Percentiles rank a stretch among this genome's conserved stretches.
These are phyloP conservation scores for Sebastes alutus DNA, from an alignment of 2,797 vertebrate species.

Conservation along the genomic window DNA sequence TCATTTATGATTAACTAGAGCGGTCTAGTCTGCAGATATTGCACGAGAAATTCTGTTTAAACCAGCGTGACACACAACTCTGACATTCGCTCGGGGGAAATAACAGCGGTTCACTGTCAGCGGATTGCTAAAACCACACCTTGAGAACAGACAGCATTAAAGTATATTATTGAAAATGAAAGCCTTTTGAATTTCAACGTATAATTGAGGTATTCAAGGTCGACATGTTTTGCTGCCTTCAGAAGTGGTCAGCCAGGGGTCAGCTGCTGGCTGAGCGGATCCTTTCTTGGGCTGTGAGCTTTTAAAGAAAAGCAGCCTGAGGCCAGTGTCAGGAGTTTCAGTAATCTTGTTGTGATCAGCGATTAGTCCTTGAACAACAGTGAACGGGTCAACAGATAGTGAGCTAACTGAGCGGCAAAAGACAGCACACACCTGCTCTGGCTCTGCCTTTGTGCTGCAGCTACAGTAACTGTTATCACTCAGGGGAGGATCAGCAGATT, in stretches of 20 bases:
- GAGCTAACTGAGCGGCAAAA: constrained; percentile 57
- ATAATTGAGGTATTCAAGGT: constrained; percentile 55
- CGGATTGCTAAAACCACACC: constrained; percentile 13
- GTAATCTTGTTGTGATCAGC: constrained; percentile 79
- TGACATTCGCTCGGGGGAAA: constrained; percentile 42
- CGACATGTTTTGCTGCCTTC: constrained; percentile 19
- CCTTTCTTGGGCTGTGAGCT: constrained; percentile 14
- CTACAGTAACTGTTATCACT: constrained; percentile 51
- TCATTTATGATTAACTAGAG: constrained; percentile 62
- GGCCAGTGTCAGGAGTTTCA: constrained; percentile 63
- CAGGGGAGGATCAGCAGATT: constrained; percentile 44
- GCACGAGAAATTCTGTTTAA: constrained; percentile 40
- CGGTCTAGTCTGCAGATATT: constrained; percentile 46
- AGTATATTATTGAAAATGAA: constrained; percentile 14
- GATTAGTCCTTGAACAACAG: constrained; percentile 74
- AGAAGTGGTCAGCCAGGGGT: constrained; percentile 19
- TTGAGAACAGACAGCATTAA: constrained; percentile 33
- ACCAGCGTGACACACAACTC: constrained; percentile 41
- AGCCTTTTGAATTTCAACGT: constrained; percentile 1
- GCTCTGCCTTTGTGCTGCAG: constrained; percentile 33
- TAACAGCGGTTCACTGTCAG: constrained; percentile 47
- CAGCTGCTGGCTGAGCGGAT: constrained; percentile 14
- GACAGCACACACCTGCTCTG: constrained; percentile 69
- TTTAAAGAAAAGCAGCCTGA: constrained; percentile 48
- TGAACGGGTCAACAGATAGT: constrained; percentile 72